phyloP scores from a whole-genome alignment of 2,797 vertebrate species.

The Lagocephalus sceleratus region DNA sequence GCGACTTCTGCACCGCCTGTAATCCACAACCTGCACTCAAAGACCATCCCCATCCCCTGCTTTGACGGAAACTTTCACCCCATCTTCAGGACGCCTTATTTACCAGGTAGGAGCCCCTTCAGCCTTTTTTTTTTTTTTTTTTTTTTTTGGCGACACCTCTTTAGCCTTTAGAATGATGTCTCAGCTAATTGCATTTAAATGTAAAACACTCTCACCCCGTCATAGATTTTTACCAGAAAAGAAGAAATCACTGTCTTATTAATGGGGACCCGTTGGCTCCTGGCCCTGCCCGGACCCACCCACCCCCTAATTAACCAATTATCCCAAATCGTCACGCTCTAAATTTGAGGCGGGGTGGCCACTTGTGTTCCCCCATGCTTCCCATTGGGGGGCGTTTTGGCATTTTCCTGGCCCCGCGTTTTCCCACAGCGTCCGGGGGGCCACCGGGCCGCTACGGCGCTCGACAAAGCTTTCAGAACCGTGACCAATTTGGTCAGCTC shows the following conservation, averaged over 20 bases:
- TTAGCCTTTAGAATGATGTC: slow-evolving; percentile 2
- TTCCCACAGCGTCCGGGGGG: slow-evolving; percentile 85
- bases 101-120: slow-evolving; percentile 83
- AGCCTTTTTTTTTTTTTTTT: slow-evolving; percentile 7
- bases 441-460: slow-evolving; percentile 71
- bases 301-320: slow-evolving; percentile 89
- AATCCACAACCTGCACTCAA: slow-evolving; percentile 80
- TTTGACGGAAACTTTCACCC: slow-evolving; percentile 93
- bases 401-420: slow-evolving; percentile 75
- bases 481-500: slow-evolving; percentile 87
- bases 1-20: slow-evolving; percentile 78
- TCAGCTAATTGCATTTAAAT: slow-evolving; percentile 46
- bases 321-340: slow-evolving; percentile 89
- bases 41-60: slow-evolving; percentile 89
- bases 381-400: slow-evolving; percentile 76
- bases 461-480: slow-evolving; percentile 87
- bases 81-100: slow-evolving; percentile 91
- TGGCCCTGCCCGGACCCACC: slow-evolving; percentile 74
- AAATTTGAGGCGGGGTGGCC: slow-evolving; percentile 78
- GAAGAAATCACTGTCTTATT: slow-evolving; percentile 89
- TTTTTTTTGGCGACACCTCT: neutral
- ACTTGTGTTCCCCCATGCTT: slow-evolving; percentile 54
- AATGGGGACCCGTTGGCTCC: slow-evolving; percentile 75
- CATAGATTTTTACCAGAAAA: slow-evolving; percentile 48
- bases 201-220: slow-evolving; percentile 30